Percentiles rank a stretch among this genome's conserved stretches.
phyloP scores from a whole-genome alignment of 2,113 vertebrate species.

The Phylloscopus trochiloides region DNA sequence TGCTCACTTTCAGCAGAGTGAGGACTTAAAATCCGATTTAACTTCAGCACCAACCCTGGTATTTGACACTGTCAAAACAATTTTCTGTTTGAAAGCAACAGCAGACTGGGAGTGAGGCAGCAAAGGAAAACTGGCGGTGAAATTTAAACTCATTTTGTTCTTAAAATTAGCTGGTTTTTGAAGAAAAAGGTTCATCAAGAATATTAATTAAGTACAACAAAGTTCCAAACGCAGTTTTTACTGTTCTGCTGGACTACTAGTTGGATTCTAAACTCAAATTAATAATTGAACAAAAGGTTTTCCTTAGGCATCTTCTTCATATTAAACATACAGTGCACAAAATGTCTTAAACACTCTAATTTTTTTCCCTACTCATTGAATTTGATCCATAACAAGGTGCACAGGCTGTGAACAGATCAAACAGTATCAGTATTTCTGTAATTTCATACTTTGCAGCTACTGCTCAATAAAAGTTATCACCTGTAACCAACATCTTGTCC shows the following conservation, averaged over 20 bases:
- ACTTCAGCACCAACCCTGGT: neutral
- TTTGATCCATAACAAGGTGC: neutral
- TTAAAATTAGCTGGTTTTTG: neutral
- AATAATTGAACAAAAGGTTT: neutral
- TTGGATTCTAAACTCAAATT: neutral
- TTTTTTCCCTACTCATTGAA: neutral
- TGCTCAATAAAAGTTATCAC: neutral
- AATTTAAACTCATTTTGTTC: neutral
- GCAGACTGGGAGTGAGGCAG: neutral
- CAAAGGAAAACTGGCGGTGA: neutral
- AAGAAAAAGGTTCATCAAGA: neutral
- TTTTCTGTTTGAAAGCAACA: neutral
- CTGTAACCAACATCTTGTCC: neutral
- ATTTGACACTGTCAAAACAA: neutral
- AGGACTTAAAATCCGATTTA: neutral
- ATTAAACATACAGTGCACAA: neutral
- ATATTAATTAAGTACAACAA: neutral
- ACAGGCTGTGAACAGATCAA: neutral
- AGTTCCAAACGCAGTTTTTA: neutral
- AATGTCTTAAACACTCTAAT: neutral
- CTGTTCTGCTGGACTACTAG: neutral
- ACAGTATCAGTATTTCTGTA: neutral
- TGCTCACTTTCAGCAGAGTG: neutral
- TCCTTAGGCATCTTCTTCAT: neutral
- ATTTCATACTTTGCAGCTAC: neutral